Conservation (phyloP, 2,888 invertebrate genomes). For the Caenorhabditis panamensis region DNA sequence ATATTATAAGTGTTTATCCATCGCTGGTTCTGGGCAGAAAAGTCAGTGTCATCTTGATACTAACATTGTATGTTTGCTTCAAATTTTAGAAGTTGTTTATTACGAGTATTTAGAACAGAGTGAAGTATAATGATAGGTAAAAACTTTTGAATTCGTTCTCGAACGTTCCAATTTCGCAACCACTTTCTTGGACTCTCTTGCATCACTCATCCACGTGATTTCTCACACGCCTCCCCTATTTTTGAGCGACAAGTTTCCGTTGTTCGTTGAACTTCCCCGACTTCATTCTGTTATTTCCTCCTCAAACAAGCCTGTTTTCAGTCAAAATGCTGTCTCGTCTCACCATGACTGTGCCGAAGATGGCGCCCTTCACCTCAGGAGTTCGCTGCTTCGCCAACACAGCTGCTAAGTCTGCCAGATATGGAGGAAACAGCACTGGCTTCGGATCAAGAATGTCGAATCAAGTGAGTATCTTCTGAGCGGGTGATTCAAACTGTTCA, state of each 20-base stretch:
- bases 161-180: slow-evolving; percentile 40
- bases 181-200: slow-evolving; percentile 23
- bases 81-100: too few relatives aligned
- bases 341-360: slow-evolving; percentile 52
- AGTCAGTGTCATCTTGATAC: too few relatives aligned
- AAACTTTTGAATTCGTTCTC: slow-evolving; percentile 5
- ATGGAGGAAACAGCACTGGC: slow-evolving; percentile 54
- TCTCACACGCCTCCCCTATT: background rate
- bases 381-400: slow-evolving; percentile 62
- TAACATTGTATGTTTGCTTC: too few relatives aligned
- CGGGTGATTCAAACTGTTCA: background rate
- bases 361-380: slow-evolving; percentile 26
- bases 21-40: too few relatives aligned
- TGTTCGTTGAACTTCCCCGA: background rate
- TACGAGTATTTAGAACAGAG: too few relatives aligned
- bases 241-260: background rate
- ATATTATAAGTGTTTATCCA: too few relatives aligned
- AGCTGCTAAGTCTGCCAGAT: slow-evolving; percentile 61
- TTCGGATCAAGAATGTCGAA: slow-evolving; percentile 50
- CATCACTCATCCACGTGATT: slow-evolving; percentile 56
- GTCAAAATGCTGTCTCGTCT: slow-evolving; percentile 69
- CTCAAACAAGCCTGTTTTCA: slow-evolving; percentile 15
- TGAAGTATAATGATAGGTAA: too few relatives aligned
- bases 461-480: slow-evolving; percentile 29
- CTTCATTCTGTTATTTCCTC: too few relatives aligned